phyloP scores from a whole-genome alignment of 2,888 invertebrate genomes.

The Scaptomyza flava region DNA sequence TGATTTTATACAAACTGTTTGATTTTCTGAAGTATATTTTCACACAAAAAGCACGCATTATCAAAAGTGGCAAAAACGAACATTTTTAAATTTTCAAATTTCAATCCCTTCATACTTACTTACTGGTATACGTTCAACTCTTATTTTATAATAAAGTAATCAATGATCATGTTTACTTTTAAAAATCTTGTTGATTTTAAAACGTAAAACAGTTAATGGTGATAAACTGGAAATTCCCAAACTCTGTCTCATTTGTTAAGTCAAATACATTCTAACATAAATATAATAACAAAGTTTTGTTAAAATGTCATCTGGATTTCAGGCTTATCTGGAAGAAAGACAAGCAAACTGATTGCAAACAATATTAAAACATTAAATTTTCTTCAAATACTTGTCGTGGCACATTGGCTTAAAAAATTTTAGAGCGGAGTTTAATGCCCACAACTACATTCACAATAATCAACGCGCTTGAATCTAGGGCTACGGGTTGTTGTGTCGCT shows the following conservation, averaged over 20 bases:
- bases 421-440: slow-evolving; percentile 19
- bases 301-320: neutral
- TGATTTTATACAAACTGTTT: neutral
- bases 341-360: neutral
- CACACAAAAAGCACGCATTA: neutral
- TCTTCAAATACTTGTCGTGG: neutral
- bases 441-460: slow-evolving; percentile 48
- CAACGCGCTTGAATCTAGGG: slow-evolving; percentile 35
- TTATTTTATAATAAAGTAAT: too few species aligned
- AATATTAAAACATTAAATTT: neutral
- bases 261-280: too few species aligned
- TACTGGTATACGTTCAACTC: too few species aligned
- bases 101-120: too few species aligned
- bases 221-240: too few species aligned
- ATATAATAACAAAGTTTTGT: neutral
- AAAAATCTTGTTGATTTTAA: too few species aligned
- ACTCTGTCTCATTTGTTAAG: too few species aligned
- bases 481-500: slow-evolving; percentile 51
- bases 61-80: neutral
- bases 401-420: slow-evolving; percentile 11
- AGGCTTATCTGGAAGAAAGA: neutral
- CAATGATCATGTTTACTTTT: too few species aligned
- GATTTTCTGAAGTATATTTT: neutral
- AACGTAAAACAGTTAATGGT: too few species aligned
- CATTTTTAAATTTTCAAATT: too few species aligned